Base-by-base conservation (phyloP, 1,140 invertebrate species). In the Bombus ignitus region DNA sequence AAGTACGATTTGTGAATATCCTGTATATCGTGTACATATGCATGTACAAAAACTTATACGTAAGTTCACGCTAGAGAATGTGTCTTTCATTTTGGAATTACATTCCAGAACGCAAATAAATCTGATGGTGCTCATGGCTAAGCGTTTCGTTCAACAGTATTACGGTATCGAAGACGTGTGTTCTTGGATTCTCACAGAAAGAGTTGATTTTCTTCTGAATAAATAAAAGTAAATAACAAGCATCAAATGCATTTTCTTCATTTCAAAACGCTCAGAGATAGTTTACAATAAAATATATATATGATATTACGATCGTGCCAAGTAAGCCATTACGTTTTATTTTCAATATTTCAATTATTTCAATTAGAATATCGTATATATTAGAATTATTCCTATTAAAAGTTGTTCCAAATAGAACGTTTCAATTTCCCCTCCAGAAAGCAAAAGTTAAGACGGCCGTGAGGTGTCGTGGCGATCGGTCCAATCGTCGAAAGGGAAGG, bases 81-180 rank as follows among this genome's bases (percentile, higher is more conserved):
- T 13, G 70, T 74, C 57, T 59, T 57, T 82, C 66, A 82, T 76
- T 86, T 88, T 71, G 57, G 62, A 85, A 57, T 82, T 65, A 89
- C 87, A 89, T 89, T 89, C 83, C 87, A 83, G 59, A 28, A 75
- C 59, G 37, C 74, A 42, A 39, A 76, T 13, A 25, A 74, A 86
- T 83, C 68, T 39, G 74, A 80, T 57, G 75, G 22, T 77, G 76
- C 66, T 86, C 80, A n/a, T 53, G 39, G n/a, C 39, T 74, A 72
- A 88, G 39, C 53, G 35, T 53, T 79, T 74, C 68, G 35, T 86
- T 86, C 59, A 53, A 81, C 79, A 89, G 88, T 86, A 89, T 89
- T 89, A 89, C 18, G n/a, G 35, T 79, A 65, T 42, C 32, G 35
- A 59, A 83, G n/a, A 44, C 70, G 5, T 59, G 59, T 32, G 12